Conservation (phyloP, 2,888 invertebrate species). For the Cremastinae sp. region DNA sequence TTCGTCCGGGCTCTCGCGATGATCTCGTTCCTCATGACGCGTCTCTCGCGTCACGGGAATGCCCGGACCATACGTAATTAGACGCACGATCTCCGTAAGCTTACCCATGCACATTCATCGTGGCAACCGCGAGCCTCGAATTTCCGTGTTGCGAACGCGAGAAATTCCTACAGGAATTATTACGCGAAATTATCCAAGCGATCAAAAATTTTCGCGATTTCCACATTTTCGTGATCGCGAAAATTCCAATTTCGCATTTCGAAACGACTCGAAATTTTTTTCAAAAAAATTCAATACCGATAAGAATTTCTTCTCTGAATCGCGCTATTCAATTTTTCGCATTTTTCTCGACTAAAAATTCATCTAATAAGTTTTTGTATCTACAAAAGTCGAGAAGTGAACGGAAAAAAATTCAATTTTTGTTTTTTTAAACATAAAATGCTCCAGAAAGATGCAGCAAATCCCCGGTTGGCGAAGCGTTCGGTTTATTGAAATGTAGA, state of each 20-base stretch:
- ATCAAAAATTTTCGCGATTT: not conserved
- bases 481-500: conserved; percentile 75
- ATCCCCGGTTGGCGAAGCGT: conserved; percentile 55
- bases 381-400: no score
- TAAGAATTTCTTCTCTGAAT: no score
- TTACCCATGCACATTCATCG: not conserved
- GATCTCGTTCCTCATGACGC: not conserved
- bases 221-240: conserved; percentile 42
- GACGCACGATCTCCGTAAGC: conserved; percentile 62
- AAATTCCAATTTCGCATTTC: conserved; percentile 58
- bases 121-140: conserved; percentile 41
- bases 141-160: conserved; percentile 31
- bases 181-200: not conserved
- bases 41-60: conserved; percentile 20
- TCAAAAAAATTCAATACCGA: no score
- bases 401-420: no score
- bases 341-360: no score
- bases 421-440: no score
- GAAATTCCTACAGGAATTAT: not conserved
- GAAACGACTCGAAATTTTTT: no score
- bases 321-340: no score
- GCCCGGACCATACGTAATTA: conserved; percentile 65
- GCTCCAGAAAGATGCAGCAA: no score
- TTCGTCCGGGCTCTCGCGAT: conserved; percentile 63
- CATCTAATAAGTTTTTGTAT: no score